Base-by-base conservation (phyloP, 2,888 invertebrate species). In the Thelaira solivaga region DNA sequence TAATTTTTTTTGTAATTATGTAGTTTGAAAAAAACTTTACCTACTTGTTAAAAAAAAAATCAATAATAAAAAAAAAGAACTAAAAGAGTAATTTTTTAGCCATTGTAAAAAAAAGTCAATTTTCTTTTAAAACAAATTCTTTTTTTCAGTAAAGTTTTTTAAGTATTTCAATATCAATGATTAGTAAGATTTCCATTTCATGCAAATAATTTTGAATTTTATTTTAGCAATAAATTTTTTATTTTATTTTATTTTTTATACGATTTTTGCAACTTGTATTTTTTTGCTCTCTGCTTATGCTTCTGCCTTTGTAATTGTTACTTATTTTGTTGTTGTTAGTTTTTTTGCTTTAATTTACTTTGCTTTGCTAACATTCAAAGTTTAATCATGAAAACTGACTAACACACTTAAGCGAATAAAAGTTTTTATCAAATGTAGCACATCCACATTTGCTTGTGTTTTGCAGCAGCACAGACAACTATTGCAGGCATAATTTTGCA, bases 381-480 rank as follows among this genome's bases (percentile, higher is more conserved):
- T 43, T 72, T 20, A 77, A 49, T 74, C 65, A 65, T 74, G 59
- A 34, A 65, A 64, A 74, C 59, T 78, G 74, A 65, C 59, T 78
- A 69, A 65, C 78, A 74, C 34, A 71, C 64, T 55, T 51, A 29
- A 16, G 24, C 11, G 18, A 10, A 26, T 68, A 39, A 53, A 24
- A 51, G 34, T 18, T 65, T 24, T 68, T 65, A 74, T 78, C 69
- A 74, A 78, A 78, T 78, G 69, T 69, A 36, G 74, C 59, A 71
- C 78, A 74, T 78, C 68, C 43, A 22, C 16, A 2, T 45, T 16
- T 41, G 16, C n/a, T 6, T 47, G 16, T 34, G 22, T 47, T 41
- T n/a, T 20, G 22, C 20, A 20, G 6, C 47, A 13, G 47, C 24
- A 64, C 29, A 71, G n/a, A n/a, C n/a, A n/a, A n/a, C n/a, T 29